Base-by-base conservation (phyloP, 2,797 vertebrate genomes). In the Sciaenops ocellatus region DNA sequence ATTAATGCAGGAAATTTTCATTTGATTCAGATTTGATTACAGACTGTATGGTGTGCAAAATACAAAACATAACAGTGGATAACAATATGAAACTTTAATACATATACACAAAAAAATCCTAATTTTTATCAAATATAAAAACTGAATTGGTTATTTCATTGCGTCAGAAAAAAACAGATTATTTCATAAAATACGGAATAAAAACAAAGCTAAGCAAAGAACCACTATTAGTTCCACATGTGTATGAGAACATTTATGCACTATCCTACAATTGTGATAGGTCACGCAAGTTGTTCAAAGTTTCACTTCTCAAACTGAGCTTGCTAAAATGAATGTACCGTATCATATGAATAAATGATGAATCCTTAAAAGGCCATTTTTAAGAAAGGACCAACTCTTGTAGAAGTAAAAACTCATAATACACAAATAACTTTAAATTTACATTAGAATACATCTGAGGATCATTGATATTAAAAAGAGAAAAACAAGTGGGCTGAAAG, bases 391-490 rank as follows among this genome's bases (percentile, higher is more conserved):
- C 18, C 3, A 34, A 4, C 10, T 30, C 24, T 30, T 54, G 6
- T 46, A 4, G 3, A 42, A 60, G 34, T 42, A 5, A 6, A 61
- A 61, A 6, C 34, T 68, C 6, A 50, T 16, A 20, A 47, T 4
- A 52, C 8, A 76, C 48, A 47, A 24, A 34, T 54, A 26, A 59
- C 30, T 74, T 74, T 34, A 55, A 28, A 26, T 50, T 28, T 41
- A 71, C 0, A 5, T 42, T 26, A 28, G 1, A 57, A 48, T 57
- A 48, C 52, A 66, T 34, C 18, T 9, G 20, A 47, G 15, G 26
- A 54, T 30, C 34, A 55, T 24, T 63, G 20, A 59, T 51, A 59
- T 50, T 66, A 50, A 75, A 74, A 50, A 59, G 24, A 30, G n/a
- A 61, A 52, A 55, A 12, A 41, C 18, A 38, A 22, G 59, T 63